Evolutionary conservation across 2,888 invertebrate genomes (phyloP).

Genomic region (Cistogaster globosa): DNA sequence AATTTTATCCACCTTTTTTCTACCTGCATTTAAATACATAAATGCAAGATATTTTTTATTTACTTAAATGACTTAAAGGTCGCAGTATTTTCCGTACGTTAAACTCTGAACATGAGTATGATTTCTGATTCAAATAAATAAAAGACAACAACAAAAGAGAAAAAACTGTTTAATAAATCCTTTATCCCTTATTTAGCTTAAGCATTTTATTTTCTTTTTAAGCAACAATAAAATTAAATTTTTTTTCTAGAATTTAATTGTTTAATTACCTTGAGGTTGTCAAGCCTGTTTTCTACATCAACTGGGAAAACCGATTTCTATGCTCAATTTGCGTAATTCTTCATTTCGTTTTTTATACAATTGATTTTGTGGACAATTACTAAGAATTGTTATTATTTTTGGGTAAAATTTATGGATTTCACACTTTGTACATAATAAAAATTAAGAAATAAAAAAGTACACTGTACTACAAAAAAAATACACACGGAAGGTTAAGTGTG

Average conservation of each 20-base stretch:
- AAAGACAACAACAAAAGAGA: background rate
- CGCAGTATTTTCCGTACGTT: background rate
- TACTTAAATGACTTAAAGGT: background rate
- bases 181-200: background rate
- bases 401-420: constrained; percentile 7
- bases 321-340: constrained; percentile 21
- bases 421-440: background rate
- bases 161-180: constrained; percentile 12
- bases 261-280: constrained; percentile 4
- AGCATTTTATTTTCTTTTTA: background rate
- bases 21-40: background rate
- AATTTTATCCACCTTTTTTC: background rate
- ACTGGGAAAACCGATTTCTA: constrained; percentile 12
- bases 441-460: background rate
- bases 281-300: background rate
- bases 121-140: background rate
- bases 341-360: background rate
- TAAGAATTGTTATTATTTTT: background rate
- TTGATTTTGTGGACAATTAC: background rate
- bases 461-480: too few relatives aligned
- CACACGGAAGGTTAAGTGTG: too few relatives aligned
- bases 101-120: background rate
- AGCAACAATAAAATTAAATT: background rate
- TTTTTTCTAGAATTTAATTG: constrained; percentile 28
- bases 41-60: background rate